These are phyloP conservation scores for Drosophila kepulauana DNA, from an alignment of 1,140 invertebrate genomes.

Conservation along the genomic window DNA sequence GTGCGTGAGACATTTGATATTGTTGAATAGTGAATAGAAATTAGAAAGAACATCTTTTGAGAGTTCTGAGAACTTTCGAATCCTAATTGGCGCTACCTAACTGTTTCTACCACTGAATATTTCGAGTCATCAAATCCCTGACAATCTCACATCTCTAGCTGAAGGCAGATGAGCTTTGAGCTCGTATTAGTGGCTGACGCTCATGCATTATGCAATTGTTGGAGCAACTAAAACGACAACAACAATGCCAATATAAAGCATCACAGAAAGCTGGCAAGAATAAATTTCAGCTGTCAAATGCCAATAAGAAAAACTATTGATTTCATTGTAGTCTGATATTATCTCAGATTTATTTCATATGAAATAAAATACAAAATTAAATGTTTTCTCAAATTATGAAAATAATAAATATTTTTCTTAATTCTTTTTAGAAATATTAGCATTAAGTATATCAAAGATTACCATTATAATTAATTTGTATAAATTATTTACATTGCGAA, in stretches of 20 bases:
- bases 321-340: not conserved
- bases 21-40: too few relatives aligned
- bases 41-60: too few relatives aligned
- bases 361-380: too few relatives aligned
- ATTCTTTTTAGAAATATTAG: too few relatives aligned
- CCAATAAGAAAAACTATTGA: constrained; percentile 23
- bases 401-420: too few relatives aligned
- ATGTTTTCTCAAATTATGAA: too few relatives aligned
- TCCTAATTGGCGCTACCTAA: too few relatives aligned
- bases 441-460: too few relatives aligned
- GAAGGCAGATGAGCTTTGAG: not conserved
- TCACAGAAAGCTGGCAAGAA: constrained; percentile 27
- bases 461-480: too few relatives aligned
- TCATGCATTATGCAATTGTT: constrained; percentile 75
- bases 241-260: constrained; percentile 51
- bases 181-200: constrained; percentile 39
- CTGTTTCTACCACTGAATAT: not conserved
- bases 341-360: too few relatives aligned
- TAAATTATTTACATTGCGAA: too few relatives aligned
- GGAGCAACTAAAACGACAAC: constrained; percentile 39
- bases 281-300: constrained; percentile 49
- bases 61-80: too few relatives aligned
- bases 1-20: not conserved
- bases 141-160: constrained; percentile 9
- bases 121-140: not conserved